phyloP scores from a whole-genome alignment of 2,888 invertebrate species.

The Boloria euphrosyne region DNA sequence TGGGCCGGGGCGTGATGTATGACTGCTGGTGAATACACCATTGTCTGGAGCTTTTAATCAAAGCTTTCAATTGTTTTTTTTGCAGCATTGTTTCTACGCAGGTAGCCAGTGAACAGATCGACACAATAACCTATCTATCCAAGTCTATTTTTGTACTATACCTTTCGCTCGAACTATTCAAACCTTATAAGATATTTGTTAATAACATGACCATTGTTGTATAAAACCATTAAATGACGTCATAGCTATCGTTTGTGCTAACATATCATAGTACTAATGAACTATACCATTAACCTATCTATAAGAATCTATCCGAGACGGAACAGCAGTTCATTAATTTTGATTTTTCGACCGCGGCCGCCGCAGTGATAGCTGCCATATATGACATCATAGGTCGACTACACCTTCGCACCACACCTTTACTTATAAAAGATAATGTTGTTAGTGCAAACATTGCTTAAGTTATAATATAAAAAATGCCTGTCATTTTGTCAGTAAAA shows the following conservation, averaged over 20 bases:
- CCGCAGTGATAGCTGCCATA: background rate
- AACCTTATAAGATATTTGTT: too few relatives aligned
- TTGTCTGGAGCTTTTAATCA: slow-evolving; percentile 19
- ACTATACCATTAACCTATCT: background rate
- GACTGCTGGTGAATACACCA: slow-evolving; percentile 1
- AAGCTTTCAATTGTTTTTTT: slow-evolving; percentile 11
- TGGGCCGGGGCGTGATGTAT: slow-evolving; percentile 10
- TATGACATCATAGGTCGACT: slow-evolving; percentile 11
- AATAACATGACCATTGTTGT: background rate
- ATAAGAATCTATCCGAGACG: background rate
- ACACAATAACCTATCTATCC: slow-evolving; percentile 1
- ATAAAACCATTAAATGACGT: background rate
- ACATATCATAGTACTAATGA: slow-evolving; percentile 9
- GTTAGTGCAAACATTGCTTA: background rate
- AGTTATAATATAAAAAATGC: too few relatives aligned
- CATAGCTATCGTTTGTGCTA: too few relatives aligned
- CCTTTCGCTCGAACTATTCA: too few relatives aligned
- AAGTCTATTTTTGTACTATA: background rate
- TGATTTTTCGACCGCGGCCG: slow-evolving; percentile 6
- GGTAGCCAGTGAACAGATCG: background rate
- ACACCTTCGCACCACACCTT: slow-evolving; percentile 6
- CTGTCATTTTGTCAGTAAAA: too few relatives aligned
- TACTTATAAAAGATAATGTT: background rate
- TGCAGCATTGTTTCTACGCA: background rate
- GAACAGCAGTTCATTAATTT: slow-evolving; percentile 9